phyloP scores from a whole-genome alignment of 1,140 invertebrate species.

The Magallana ariakensis region DNA sequence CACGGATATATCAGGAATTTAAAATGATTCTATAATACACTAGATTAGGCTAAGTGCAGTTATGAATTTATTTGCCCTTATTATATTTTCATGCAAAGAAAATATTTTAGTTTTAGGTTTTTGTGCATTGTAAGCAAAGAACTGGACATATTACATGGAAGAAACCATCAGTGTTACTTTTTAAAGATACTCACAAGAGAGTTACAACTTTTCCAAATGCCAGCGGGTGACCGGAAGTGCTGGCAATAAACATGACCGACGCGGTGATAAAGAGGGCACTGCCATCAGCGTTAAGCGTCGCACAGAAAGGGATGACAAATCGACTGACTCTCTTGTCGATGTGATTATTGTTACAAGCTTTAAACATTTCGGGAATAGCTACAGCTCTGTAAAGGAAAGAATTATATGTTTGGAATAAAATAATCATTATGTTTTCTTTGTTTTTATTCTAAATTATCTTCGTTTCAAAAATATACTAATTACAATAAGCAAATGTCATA shows the following conservation, averaged over 20 bases:
- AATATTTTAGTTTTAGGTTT: too few species aligned
- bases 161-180: too few species aligned
- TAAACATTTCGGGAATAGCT: constrained; percentile 73
- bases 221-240: constrained; percentile 91
- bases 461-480: not conserved
- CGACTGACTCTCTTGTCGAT: constrained; percentile 76
- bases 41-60: too few species aligned
- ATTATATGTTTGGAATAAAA: not conserved
- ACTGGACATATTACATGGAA: too few species aligned
- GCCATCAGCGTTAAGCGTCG: constrained; percentile 96
- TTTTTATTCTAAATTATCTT: not conserved
- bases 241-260: constrained; percentile 94
- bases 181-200: constrained; percentile 81
- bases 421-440: not conserved
- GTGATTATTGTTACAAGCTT: constrained; percentile 65
- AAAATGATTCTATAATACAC: too few species aligned
- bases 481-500: not conserved
- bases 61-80: too few species aligned
- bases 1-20: too few species aligned
- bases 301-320: constrained; percentile 94
- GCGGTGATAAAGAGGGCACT: constrained; percentile 94
- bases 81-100: too few species aligned
- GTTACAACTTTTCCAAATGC: constrained; percentile 80
- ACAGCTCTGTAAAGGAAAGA: constrained; percentile 65
- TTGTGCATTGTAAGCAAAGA: too few species aligned